phyloP scores from a whole-genome alignment of 2,888 invertebrate species.

The Agrochola lychnidis region DNA sequence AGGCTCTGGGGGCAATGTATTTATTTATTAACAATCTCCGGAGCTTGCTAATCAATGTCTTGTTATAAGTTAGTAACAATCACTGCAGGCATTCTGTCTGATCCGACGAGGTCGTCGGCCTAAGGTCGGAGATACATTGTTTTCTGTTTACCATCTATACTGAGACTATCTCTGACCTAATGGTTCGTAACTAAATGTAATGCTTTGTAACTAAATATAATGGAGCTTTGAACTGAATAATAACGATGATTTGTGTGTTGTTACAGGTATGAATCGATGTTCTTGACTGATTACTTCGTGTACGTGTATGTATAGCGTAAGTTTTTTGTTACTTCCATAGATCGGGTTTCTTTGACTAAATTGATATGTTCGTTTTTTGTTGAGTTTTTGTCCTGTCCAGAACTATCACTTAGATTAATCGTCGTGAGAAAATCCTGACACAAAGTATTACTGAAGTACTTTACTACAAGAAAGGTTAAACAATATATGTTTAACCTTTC shows the following conservation, averaged over 20 bases:
- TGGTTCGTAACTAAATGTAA: conserved; percentile 31
- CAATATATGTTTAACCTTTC: too few species aligned
- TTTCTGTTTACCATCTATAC: conserved; percentile 46
- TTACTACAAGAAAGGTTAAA: neutral
- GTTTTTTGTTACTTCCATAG: conserved; percentile 15
- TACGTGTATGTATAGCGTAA: neutral
- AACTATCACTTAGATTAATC: neutral
- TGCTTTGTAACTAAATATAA: conserved; percentile 27
- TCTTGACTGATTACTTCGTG: conserved; percentile 19
- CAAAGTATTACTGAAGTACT: neutral
- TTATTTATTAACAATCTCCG: conserved; percentile 11
- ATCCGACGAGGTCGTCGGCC: conserved; percentile 57
- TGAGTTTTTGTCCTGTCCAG: neutral
- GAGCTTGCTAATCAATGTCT: conserved; percentile 36
- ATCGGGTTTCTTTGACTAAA: conserved; percentile 19
- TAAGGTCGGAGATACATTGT: conserved; percentile 57
- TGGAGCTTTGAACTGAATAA: conserved; percentile 18
- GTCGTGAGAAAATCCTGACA: neutral
- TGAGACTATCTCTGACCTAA: conserved; percentile 31
- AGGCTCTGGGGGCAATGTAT: neutral
- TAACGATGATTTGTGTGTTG: conserved; percentile 45
- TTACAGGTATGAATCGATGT: conserved; percentile 49
- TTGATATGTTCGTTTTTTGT: conserved; percentile 16
- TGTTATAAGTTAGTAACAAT: conserved; percentile 37
- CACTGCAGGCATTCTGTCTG: conserved; percentile 44